Conservation (phyloP, 2,113 vertebrate species). For the Manacus vitellinus region DNA sequence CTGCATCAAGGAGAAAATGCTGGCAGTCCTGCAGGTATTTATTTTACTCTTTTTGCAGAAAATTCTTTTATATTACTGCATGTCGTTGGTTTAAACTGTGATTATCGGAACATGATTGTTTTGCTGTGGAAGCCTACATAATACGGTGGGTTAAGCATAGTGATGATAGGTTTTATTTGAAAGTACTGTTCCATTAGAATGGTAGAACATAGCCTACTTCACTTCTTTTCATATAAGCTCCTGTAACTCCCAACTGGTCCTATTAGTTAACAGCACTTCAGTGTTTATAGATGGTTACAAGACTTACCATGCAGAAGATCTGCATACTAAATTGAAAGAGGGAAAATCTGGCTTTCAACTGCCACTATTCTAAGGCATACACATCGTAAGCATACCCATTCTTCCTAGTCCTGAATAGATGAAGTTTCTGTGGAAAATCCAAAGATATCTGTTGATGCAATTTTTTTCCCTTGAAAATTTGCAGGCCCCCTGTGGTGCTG, state of each 20-base stretch:
- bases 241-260: neutral
- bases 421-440: neutral
- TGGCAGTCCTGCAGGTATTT: conserved; percentile 89
- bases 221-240: neutral
- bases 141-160: neutral
- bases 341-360: neutral
- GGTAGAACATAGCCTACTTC: neutral
- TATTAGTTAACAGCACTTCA: neutral
- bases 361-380: neutral
- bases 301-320: neutral
- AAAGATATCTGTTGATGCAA: neutral
- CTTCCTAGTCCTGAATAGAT: neutral
- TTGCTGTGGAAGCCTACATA: neutral
- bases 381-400: neutral
- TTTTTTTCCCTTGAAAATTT: neutral
- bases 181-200: neutral
- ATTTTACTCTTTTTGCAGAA: conserved; percentile 44
- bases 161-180: neutral
- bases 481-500: neutral
- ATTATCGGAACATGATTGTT: neutral
- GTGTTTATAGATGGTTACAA: neutral
- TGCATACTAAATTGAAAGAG: neutral
- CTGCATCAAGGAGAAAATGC: conserved; percentile 87
- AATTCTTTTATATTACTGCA: neutral
- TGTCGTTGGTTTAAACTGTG: neutral